Base-by-base conservation (phyloP, 2,888 invertebrate species). In the Polyploca ridens region DNA sequence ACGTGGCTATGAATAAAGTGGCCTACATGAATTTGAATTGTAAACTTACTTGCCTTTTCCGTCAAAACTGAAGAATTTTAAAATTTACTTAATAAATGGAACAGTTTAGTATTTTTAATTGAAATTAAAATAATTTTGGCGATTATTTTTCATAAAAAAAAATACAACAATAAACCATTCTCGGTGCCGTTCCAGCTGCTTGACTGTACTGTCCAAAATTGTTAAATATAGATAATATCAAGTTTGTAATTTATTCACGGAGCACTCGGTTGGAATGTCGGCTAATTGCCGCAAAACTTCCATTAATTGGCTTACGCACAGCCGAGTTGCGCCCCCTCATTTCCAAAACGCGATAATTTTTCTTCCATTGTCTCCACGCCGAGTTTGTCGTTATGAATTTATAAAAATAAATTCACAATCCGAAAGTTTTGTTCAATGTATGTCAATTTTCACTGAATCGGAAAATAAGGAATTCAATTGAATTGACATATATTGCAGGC, bases 231-330 rank as follows among this genome's bases (percentile, higher is more conserved):
- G n/a, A 10, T 44, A 44, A 38, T 38, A 41, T 41, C 13, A 41
- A 41, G 41, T 41, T 41, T 41, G 73, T 87, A 87, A 87, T 86
- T 86, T 87, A 88, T 89, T 87, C 86, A 61, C 66, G 65, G 73
- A 72, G 80, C 81, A 82, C 46, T 72, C 73, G 70, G 73, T 68
- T 75, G 75, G 72, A 84, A 81, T 79, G 79, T 81, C 73, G 77
- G 74, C 84, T 87, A 88, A 89, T 87, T 89, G 84, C 81, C 77
- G 78, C 73, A 74, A 82, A 88, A 88, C 83, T 86, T 86, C 78
- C 77, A 82, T 81, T 84, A 83, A 86, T 86, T 81, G 84, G 78
- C 84, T 80, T 81, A 82, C 79, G 79, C 82, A 80, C 75, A 71
- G 78, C 76, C 71, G 72, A 81, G 69, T 76, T 72, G 71, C 76